Conservation (phyloP, 37 sponge, comb jelly and placozoan species). For the Geodia barretti region DNA sequence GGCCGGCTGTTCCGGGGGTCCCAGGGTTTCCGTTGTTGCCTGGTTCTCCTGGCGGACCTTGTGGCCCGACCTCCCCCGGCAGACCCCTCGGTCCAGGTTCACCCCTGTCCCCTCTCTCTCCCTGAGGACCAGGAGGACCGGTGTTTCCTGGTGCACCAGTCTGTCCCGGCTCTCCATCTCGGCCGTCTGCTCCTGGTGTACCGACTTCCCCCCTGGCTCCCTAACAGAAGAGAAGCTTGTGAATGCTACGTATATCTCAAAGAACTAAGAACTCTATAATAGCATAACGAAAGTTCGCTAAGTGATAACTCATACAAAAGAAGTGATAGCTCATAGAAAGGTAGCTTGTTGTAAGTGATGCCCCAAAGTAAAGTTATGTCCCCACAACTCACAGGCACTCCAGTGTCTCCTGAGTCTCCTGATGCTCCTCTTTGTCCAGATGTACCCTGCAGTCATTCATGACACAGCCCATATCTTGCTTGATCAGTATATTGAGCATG, state of each 20-base stretch:
- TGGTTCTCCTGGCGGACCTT: constrained; percentile 40
- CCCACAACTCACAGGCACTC: constrained; percentile 28
- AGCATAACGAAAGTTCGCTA: too few relatives aligned
- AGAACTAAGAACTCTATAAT: too few relatives aligned
- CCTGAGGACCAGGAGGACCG: constrained; percentile 47
- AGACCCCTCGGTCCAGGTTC: constrained; percentile 43
- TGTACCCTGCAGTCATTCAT: constrained; percentile 11
- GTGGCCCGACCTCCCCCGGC: constrained; percentile 24
- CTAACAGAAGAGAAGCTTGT: too few relatives aligned
- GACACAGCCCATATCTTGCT: neutral
- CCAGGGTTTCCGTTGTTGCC: constrained; percentile 55
- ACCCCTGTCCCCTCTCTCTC: constrained; percentile 55
- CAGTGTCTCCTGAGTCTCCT: constrained; percentile 61
- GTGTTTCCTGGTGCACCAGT: constrained; percentile 48
- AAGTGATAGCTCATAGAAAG: too few relatives aligned
- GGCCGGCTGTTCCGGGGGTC: constrained; percentile 22
- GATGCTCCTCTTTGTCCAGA: constrained; percentile 51
- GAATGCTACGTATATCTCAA: too few relatives aligned
- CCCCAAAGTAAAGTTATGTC: too few relatives aligned
- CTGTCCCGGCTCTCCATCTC: constrained; percentile 46
- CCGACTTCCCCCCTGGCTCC: constrained; percentile 52
- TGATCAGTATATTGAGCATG: too few relatives aligned
- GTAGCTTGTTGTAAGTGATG: too few relatives aligned
- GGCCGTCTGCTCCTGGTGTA: constrained; percentile 40
- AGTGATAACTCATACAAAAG: too few relatives aligned